Evolutionary conservation across 2,888 invertebrate species (phyloP).

Genomic region (Agrilus mali): DNA sequence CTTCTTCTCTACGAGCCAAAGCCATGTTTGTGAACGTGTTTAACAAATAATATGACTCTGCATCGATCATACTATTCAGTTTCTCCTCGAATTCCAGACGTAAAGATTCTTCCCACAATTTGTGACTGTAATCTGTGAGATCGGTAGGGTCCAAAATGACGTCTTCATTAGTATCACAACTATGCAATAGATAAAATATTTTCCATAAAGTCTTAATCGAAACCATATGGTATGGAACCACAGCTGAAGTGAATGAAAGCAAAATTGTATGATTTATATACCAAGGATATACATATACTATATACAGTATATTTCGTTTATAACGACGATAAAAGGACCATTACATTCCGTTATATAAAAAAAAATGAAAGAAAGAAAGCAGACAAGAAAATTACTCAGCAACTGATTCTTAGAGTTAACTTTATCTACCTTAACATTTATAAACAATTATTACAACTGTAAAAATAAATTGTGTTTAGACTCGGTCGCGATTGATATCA

Average conservation of each 20-base stretch:
- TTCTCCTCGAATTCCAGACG: constrained; percentile 50
- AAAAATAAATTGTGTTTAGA: too few relatives aligned
- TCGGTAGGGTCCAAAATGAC: constrained; percentile 23
- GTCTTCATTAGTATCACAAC: constrained; percentile 36
- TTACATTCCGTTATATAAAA: too few relatives aligned
- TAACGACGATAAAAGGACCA: too few relatives aligned
- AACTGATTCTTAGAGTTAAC: too few relatives aligned
- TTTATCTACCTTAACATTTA: too few relatives aligned
- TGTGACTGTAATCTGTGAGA: constrained; percentile 33
- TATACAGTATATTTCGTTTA: too few relatives aligned
- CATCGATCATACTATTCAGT: constrained; percentile 48
- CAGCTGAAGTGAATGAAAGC: constrained; percentile 31
- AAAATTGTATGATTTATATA: too few relatives aligned
- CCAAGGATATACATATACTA: too few relatives aligned
- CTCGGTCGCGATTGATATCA: too few relatives aligned
- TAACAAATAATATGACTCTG: constrained; percentile 63
- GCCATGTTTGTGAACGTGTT: constrained; percentile 75
- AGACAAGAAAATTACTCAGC: too few relatives aligned
- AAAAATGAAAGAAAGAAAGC: too few relatives aligned
- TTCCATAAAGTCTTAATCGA: constrained; percentile 49
- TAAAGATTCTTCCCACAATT: constrained; percentile 36
- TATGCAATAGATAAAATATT: constrained; percentile 49
- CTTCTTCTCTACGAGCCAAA: constrained; percentile 44
- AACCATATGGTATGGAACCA: constrained; percentile 53
- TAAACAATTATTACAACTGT: too few relatives aligned